These are phyloP conservation scores for Euspilapteryx auroguttella DNA, from an alignment of 2,888 invertebrate species.

Conservation along the genomic window DNA sequence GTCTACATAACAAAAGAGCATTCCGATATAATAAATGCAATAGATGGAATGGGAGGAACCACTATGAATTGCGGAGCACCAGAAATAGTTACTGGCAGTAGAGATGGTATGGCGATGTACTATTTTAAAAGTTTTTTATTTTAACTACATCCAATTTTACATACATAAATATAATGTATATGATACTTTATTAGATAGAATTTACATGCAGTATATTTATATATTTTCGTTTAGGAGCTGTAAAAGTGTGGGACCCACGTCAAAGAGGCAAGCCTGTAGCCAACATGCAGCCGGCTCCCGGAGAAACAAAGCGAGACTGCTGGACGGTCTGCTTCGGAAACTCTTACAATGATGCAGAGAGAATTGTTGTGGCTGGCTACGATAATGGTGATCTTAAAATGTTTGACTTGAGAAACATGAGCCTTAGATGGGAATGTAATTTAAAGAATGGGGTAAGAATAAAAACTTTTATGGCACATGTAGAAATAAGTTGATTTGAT, in stretches of 20 bases:
- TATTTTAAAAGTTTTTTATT: no score
- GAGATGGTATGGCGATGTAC: slow-evolving; percentile 69
- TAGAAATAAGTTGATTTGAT: no score
- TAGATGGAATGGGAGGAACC: slow-evolving; percentile 89
- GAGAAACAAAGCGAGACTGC: slow-evolving; percentile 79
- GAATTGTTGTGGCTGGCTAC: slow-evolving; percentile 88
- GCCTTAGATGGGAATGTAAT: slow-evolving; percentile 87
- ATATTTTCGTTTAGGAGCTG: slow-evolving; percentile 63
- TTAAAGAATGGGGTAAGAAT: slow-evolving; percentile 81
- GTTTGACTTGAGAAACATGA: slow-evolving; percentile 85
- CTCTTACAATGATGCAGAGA: slow-evolving; percentile 83
- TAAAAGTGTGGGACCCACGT: slow-evolving; percentile 94
- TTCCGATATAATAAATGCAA: slow-evolving; percentile 83
- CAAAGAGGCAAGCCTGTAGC: slow-evolving; percentile 89
- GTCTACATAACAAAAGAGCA: slow-evolving; percentile 81
- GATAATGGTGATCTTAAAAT: slow-evolving; percentile 96
- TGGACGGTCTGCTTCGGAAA: slow-evolving; percentile 94
- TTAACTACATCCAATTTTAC: no score
- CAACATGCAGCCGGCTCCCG: slow-evolving; percentile 77
- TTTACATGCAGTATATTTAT: no score
- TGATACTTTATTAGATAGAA: no score
- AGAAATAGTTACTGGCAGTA: slow-evolving; percentile 91
- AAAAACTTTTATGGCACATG: slow-evolving; percentile 10
- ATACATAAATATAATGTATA: no score
- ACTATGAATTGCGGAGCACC: slow-evolving; percentile 87